Conservation (phyloP, 2,113 vertebrate genomes). For the Benitochromis conjunctus region DNA sequence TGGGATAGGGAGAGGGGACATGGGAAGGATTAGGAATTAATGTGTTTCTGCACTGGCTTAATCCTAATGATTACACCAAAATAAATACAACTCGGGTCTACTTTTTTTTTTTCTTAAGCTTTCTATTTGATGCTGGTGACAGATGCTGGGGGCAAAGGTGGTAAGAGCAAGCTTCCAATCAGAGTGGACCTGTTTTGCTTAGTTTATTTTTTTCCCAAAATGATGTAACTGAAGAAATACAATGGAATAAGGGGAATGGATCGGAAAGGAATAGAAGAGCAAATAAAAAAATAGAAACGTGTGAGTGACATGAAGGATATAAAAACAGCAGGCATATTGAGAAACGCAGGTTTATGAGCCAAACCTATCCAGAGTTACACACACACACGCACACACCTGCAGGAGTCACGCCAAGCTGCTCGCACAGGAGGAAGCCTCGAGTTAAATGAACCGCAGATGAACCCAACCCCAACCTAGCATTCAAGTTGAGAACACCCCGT, state of each 20-base stretch:
- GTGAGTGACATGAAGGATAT: background rate
- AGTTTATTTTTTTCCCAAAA: background rate
- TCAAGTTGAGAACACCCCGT: constrained; percentile 22
- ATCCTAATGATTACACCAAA: constrained; percentile 88
- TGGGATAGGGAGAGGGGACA: constrained; percentile 50
- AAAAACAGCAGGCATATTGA: constrained; percentile 5
- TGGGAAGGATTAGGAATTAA: constrained; percentile 84
- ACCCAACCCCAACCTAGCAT: background rate
- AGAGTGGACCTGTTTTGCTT: background rate
- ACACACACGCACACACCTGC: constrained; percentile 12
- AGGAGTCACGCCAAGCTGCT: background rate
- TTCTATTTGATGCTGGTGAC: constrained; percentile 24
- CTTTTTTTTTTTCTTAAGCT: constrained; percentile 32
- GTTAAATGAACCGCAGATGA: constrained; percentile 24
- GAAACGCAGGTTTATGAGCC: constrained; percentile 3
- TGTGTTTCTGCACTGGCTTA: constrained; percentile 80
- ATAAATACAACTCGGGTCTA: constrained; percentile 81
- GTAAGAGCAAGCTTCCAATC: background rate
- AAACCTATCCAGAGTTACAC: background rate
- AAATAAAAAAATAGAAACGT: background rate
- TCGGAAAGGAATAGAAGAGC: background rate
- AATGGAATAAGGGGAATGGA: background rate
- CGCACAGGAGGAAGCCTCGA: constrained; percentile 15
- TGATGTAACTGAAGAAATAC: background rate
- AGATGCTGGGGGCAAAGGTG: constrained; percentile 34